phyloP scores from a whole-genome alignment of 2,113 vertebrate genomes.

The Daubentonia madagascariensis region DNA sequence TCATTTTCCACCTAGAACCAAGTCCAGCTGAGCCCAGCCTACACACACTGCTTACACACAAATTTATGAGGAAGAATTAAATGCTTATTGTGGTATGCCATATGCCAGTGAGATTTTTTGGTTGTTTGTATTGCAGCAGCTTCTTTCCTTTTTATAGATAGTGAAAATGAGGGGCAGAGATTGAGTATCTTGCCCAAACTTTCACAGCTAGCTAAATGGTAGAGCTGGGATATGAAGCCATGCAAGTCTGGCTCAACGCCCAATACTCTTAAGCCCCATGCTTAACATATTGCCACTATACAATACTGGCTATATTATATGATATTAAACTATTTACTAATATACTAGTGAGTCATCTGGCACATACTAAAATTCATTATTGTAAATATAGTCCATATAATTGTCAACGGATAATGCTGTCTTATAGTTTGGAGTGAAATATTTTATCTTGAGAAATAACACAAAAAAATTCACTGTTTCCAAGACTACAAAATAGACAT shows the following conservation, averaged over 20 bases:
- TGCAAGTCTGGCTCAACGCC: neutral
- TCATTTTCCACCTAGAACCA: neutral
- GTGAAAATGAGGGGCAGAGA: neutral
- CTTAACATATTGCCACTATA: neutral
- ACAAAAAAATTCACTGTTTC: constrained; percentile 3
- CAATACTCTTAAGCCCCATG: neutral
- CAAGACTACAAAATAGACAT: neutral
- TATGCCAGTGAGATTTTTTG: neutral
- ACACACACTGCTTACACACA: neutral
- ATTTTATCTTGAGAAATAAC: neutral
- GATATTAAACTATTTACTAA: neutral
- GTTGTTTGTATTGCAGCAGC: neutral
- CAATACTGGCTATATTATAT: neutral
- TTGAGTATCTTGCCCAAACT: neutral
- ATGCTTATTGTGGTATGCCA: neutral
- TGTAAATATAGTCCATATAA: neutral
- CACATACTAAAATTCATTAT: neutral
- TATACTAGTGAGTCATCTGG: neutral
- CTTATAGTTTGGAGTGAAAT: neutral
- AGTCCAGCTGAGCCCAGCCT: neutral
- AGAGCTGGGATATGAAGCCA: neutral
- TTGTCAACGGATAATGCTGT: neutral
- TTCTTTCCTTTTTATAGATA: neutral
- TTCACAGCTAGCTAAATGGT: neutral
- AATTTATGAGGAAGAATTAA: neutral